Evolutionary conservation across 2,888 invertebrate genomes (phyloP).

Genomic region (Pachliopta kotzebuea): DNA sequence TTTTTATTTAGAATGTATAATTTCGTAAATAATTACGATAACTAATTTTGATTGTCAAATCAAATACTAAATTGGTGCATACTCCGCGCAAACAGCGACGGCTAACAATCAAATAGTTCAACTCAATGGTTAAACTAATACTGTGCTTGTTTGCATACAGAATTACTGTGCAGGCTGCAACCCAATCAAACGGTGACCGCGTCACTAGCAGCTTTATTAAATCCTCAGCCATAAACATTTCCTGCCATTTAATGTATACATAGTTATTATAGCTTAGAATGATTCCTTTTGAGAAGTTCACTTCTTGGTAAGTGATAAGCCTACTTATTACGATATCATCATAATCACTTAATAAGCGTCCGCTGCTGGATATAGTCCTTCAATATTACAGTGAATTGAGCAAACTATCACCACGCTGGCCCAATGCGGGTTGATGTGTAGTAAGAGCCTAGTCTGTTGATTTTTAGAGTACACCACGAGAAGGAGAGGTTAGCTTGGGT

Average conservation of each 20-base stretch:
- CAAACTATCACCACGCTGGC: too few relatives aligned
- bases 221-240: constrained; percentile 22
- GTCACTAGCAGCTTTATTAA: constrained; percentile 24
- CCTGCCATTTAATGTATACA: not conserved
- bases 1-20: not conserved
- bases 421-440: too few relatives aligned
- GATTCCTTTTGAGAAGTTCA: not conserved
- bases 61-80: constrained; percentile 10
- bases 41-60: not conserved
- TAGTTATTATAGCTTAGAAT: not conserved
- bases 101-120: constrained; percentile 27
- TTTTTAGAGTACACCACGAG: too few relatives aligned
- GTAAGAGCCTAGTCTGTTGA: too few relatives aligned
- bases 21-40: not conserved
- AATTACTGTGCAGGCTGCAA: constrained; percentile 24
- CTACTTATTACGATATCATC: too few relatives aligned
- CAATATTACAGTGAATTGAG: too few relatives aligned
- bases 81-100: constrained; percentile 18
- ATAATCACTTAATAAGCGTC: too few relatives aligned
- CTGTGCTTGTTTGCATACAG: constrained; percentile 26
- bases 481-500: too few relatives aligned
- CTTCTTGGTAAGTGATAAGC: too few relatives aligned
- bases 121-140: constrained; percentile 26
- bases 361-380: too few relatives aligned
- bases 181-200: constrained; percentile 28